Evolutionary conservation across 2,888 invertebrate genomes (phyloP).

Genomic region (Pollenia labialis): DNA sequence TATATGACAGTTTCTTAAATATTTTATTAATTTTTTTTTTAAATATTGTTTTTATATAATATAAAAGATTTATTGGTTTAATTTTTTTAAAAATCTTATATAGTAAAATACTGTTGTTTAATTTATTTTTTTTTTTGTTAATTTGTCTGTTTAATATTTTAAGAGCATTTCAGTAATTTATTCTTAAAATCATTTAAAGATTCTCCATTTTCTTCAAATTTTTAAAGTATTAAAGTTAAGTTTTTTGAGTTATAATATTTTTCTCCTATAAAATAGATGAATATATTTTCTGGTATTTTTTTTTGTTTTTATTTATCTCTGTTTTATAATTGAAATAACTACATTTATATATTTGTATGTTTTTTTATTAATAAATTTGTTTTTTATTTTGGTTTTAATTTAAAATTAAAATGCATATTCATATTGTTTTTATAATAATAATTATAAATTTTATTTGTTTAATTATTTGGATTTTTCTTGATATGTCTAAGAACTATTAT

Average conservation of each 20-base stretch:
- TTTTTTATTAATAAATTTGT: constrained; percentile 32
- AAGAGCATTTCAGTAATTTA: constrained; percentile 41
- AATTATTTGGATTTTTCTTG: constrained; percentile 73
- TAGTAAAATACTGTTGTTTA: constrained; percentile 72
- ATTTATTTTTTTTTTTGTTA: constrained; percentile 45
- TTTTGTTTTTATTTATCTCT: background rate
- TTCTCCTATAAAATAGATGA: background rate
- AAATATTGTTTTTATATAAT: constrained; percentile 56
- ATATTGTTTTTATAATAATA: constrained; percentile 29
- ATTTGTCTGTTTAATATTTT: constrained; percentile 56
- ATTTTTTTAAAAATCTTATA: constrained; percentile 68
- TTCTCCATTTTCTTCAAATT: background rate
- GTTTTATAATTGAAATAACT: constrained; percentile 70
- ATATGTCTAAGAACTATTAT: constrained; percentile 85
- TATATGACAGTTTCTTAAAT: constrained; percentile 49
- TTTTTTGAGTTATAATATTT: too few species aligned
- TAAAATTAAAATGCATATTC: constrained; percentile 56
- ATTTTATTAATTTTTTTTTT: constrained; percentile 53
- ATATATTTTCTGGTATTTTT: background rate
- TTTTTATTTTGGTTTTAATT: constrained; percentile 25
- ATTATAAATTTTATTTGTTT: constrained; percentile 3
- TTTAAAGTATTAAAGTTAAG: too few species aligned
- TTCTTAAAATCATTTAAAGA: constrained; percentile 55
- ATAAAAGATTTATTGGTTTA: constrained; percentile 54
- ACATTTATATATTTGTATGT: constrained; percentile 9